phyloP scores from a whole-genome alignment of 2,888 invertebrate genomes.

The Prionchulus punctatus region DNA sequence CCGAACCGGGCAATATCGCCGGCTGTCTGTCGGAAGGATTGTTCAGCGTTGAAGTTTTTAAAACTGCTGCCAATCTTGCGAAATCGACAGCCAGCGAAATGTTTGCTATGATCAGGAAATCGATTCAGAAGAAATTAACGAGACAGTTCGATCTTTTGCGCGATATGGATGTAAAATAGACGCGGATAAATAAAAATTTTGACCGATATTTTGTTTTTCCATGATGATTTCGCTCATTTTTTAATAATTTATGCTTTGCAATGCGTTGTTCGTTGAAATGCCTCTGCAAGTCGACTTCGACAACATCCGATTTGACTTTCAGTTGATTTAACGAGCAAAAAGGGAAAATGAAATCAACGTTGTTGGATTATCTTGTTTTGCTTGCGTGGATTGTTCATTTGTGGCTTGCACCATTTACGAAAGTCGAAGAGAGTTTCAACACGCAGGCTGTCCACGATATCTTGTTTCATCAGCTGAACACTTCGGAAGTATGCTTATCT shows the following conservation, averaged over 20 bases:
- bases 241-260: too few relatives aligned
- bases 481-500: constrained; percentile 52
- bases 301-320: too few relatives aligned
- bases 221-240: too few relatives aligned
- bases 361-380: too few relatives aligned
- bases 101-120: not conserved
- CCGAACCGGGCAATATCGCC: not conserved
- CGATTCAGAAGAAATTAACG: not conserved
- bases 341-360: too few relatives aligned
- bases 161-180: too few relatives aligned
- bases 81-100: not conserved
- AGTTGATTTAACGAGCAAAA: too few relatives aligned
- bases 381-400: not conserved
- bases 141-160: too few relatives aligned
- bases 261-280: too few relatives aligned
- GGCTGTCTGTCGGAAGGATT: not conserved
- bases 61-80: not conserved
- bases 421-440: constrained; percentile 99
- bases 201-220: too few relatives aligned
- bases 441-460: constrained; percentile 95
- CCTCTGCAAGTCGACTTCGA: too few relatives aligned
- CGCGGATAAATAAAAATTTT: too few relatives aligned
- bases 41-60: not conserved
- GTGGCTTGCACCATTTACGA: constrained; percentile 77
- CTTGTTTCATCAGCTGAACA: constrained; percentile 65